phyloP scores from a whole-genome alignment of 1,140 invertebrate species.

The Batillaria attramentaria region DNA sequence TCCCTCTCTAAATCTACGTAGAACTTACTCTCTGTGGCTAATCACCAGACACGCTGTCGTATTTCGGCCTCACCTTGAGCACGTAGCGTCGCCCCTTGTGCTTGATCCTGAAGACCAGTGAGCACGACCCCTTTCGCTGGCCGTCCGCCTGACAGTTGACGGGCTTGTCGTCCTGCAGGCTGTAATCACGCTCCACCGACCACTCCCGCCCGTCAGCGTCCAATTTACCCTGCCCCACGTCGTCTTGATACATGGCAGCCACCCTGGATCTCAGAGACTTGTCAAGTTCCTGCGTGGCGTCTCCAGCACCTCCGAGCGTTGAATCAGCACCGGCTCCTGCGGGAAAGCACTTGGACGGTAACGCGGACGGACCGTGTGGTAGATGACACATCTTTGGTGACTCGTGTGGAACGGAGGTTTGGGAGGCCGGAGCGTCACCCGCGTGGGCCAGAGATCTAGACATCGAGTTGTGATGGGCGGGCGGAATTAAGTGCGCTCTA shows the following conservation, averaged over 20 bases:
- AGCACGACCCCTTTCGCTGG: constrained; percentile 40
- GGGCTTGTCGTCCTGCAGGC: constrained; percentile 39
- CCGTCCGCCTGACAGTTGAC: constrained; percentile 40
- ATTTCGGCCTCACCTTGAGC: constrained; percentile 45
- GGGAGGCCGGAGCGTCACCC: too few relatives aligned
- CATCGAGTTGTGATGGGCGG: too few relatives aligned
- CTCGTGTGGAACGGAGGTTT: too few relatives aligned
- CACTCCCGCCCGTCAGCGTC: constrained; percentile 49
- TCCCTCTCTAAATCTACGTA: not conserved
- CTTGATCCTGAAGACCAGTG: constrained; percentile 49
- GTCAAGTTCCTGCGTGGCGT: constrained; percentile 11
- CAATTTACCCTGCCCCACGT: constrained; percentile 17
- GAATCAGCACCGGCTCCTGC: too few relatives aligned
- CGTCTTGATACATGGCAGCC: constrained; percentile 9
- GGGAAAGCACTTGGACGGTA: too few relatives aligned
- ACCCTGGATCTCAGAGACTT: constrained; percentile 7
- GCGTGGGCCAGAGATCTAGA: too few relatives aligned
- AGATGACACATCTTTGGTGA: too few relatives aligned
- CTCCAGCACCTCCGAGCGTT: not conserved
- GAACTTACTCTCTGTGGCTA: too few relatives aligned
- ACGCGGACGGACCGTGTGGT: too few relatives aligned
- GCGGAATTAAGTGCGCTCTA: too few relatives aligned
- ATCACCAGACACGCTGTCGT: too few relatives aligned
- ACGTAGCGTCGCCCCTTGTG: constrained; percentile 39
- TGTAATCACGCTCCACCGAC: constrained; percentile 43